Base-by-base conservation (phyloP, 1,140 invertebrate genomes). In the Drosophila arizonae region DNA sequence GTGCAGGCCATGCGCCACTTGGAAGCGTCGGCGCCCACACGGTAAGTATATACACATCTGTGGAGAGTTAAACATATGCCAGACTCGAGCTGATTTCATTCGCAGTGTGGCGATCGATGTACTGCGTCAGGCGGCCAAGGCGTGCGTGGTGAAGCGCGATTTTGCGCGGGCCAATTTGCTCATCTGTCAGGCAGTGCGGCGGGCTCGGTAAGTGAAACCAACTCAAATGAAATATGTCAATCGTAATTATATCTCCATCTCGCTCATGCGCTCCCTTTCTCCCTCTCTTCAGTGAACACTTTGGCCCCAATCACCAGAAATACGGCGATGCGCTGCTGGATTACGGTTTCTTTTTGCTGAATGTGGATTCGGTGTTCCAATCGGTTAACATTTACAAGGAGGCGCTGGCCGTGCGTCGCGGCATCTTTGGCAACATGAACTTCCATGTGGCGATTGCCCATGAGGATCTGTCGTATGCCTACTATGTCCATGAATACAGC, bases 401-500 rank as follows among this genome's bases (percentile, higher is more conserved):
- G 86, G 97, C 97, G 1, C 90, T 98, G 72, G 92, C 94, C 36
- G 95, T 96, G 50, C 94, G 96, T 63, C 94, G 94, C 85, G 91
- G 92, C 63, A 94, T 97, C 82, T 98, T 97, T 93, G 96, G 96
- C 10, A 95, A 95, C 77, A 94, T 94, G 87, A 98, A 97, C 93
- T 94, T 98, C 61, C 95, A 96, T 88, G 95, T 98, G 60, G 97
- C 97, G 1, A 94, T 96, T 28, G 96, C 96, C 28, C 95, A 97
- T 91, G 97, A 98, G 93, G 97, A 98, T 92, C 92, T 98, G 11
- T 97, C 97, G 1, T 98, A 98, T 93, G 97, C 97, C 33, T 94
- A 96, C 15, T 98, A 98, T 91, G 97, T 98, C 9, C 94, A 96
- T 51, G 97, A 98, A 92, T 98, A 99, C 91, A 97, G 95, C 88